Base-by-base conservation (phyloP, 2,888 invertebrate genomes). In the Tenthredo mesomela region DNA sequence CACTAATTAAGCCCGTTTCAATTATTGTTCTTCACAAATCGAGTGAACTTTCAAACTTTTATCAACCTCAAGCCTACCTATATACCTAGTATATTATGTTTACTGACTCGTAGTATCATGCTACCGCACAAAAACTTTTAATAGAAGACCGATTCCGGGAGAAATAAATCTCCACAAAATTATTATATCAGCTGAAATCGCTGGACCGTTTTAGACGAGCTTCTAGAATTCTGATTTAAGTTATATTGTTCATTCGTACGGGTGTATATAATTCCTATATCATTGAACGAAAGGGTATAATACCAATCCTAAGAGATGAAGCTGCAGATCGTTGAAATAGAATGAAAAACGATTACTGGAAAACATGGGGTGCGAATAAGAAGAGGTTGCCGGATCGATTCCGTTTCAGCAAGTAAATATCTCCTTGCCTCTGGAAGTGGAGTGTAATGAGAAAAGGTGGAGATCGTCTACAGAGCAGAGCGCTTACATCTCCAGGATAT, bases 261-360 rank as follows among this genome's bases (percentile, higher is more conserved):
- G 18, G 33, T 29, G 2, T 37, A 15, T 37, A 37, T 29, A 18
- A 37, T 70, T 33, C 25, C 2, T 12, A 12, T 61, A 40, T 37
- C n/a, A 37, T 15, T 29, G 33, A 40, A 37, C 10, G 2, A 6
- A 47, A 18, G 37, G 47, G 18, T 21, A n/a, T 25, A 21, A 18
- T 21, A 47, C 43, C 2, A 43, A 5, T 25, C 40, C 43, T 25
- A 47, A 75, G 47, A 47, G 47, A 75, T 29, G 25, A 37, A 78
- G 37, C 33, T 58, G 6, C 29, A 33, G n/a, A 78, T 78, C 33
- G 50, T 33, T 78, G 43, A 58, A 58, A 33, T n/a, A 25, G 40
- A 40, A 40, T 61, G 80, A 58, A 78, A 80, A 61, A 80, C 80
- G 80, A 58, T 80, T 80, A 58, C 58, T 10, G 80, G 21, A 37